Evolutionary conservation across 2,113 vertebrate genomes (phyloP), one percentile per base, ranked within the genome.

Genomic region (Chunga burmeisteri): DNA sequence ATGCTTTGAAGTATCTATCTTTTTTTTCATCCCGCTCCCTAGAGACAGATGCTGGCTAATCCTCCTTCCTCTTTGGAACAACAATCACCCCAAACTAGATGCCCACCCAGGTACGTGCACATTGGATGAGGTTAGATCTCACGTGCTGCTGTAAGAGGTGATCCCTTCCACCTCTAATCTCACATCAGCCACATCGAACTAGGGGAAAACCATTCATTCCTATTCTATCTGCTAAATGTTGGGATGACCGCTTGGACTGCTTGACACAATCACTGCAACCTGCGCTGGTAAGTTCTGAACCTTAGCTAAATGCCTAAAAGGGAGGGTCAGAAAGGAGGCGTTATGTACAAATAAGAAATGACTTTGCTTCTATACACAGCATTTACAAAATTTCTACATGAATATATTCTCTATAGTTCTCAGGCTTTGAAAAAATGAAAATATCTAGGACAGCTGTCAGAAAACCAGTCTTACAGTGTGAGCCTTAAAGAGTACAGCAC

Each of bases 381-480:
- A 94, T 70, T 86, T 80, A 68, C 17, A 83, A 83, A 88, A 47
- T 78, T 62, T 88, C 71, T 90, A 62, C 18, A 73, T 50, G 1
- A 95, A 77, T 77, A 86, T 82, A 88, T 80, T 73, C 29, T 79
- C 56, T 34, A 42, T 17, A 62, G 18, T 34, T 94, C 56, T 65
- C 38, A 78, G 32, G 25, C 56, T 93, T 90, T 40, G 53, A 73
- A 82, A 94, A 81, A 75, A 25, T 11, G 2, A 38, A 12, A 65
- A 8, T 66, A 78, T 20, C 71, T 91, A 71, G n/a, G 79, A 87
- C 56, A 90, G 74, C 74, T 88, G 58, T 85, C 81, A 96, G 93
- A 96, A 92, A 88, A 93, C 93, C 95, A 96, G 88, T 95, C 93
- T 96, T 96, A 94, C 90, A 94, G 72, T 91, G 58, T 95, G 73